Evolutionary conservation across 1,140 invertebrate species (phyloP).

Genomic region (Rhagoletis pomonella): DNA sequence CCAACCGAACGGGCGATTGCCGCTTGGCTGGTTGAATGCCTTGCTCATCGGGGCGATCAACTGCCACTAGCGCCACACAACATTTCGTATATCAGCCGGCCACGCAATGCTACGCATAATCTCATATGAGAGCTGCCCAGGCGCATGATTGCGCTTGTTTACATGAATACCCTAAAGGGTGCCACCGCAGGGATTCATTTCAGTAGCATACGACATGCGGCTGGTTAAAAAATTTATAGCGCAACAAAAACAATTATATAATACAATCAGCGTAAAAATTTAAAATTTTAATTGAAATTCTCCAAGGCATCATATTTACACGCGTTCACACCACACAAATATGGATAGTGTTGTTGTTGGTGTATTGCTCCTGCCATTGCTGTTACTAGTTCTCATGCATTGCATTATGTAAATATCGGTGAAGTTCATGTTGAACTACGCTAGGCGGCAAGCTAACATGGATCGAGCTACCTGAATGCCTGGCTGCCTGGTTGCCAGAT

Average conservation of each 20-base stretch:
- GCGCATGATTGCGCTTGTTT: neutral
- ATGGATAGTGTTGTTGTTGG: neutral
- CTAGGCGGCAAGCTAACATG: neutral
- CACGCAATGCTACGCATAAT: constrained; percentile 31
- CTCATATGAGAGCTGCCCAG: neutral
- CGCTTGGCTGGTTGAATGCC: neutral
- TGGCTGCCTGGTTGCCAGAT: neutral
- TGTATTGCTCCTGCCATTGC: neutral
- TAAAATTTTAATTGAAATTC: constrained; percentile 46
- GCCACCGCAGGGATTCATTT: constrained; percentile 12
- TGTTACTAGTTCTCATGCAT: neutral
- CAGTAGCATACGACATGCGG: too few relatives aligned
- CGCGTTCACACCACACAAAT: constrained; percentile 36
- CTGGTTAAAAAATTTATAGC: neutral
- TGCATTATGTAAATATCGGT: neutral
- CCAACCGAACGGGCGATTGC: neutral
- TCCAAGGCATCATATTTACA: constrained; percentile 5
- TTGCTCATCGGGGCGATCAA: neutral
- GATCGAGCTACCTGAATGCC: neutral
- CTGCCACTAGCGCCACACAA: constrained; percentile 19
- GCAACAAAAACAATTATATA: neutral
- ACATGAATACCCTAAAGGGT: constrained; percentile 30
- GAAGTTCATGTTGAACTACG: neutral
- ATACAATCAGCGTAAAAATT: constrained; percentile 2
- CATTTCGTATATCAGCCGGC: constrained; percentile 1